Evolutionary conservation across 2,888 invertebrate genomes (phyloP).

Genomic region (Drosophila monieri): DNA sequence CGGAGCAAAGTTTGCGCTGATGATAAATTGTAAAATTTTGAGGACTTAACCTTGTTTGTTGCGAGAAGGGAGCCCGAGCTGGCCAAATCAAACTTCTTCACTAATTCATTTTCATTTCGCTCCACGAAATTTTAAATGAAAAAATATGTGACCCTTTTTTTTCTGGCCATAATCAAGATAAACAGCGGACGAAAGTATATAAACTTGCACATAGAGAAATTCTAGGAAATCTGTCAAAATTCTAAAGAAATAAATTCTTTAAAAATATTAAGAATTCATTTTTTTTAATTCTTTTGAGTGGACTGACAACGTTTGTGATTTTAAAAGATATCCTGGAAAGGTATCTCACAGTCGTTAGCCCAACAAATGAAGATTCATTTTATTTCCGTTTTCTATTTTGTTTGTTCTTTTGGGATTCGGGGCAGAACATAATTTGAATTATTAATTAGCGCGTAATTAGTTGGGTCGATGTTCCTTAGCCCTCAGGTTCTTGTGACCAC

Average conservation of each 20-base stretch:
- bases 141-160: conserved; percentile 44
- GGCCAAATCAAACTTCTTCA: conserved; percentile 60
- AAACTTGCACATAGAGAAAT: background rate
- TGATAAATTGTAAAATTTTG: conserved; percentile 71
- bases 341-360: conserved; percentile 21
- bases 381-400: conserved; percentile 23
- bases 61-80: background rate
- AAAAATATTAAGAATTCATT: no score
- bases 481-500: conserved; percentile 50
- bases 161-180: conserved; percentile 31
- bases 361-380: conserved; percentile 8
- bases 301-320: background rate
- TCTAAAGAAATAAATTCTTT: no score
- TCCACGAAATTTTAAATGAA: conserved; percentile 48
- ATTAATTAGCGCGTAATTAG: conserved; percentile 79
- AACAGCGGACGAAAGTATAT: conserved; percentile 19
- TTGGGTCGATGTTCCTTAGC: conserved; percentile 58
- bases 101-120: conserved; percentile 68
- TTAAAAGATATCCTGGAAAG: background rate
- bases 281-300: background rate
- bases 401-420: conserved; percentile 17
- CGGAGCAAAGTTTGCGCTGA: conserved; percentile 49
- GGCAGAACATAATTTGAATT: conserved; percentile 75
- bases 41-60: conserved; percentile 40
- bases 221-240: background rate